Conservation (phyloP, 1,140 invertebrate genomes). For the roundworm (Caenorhabditis elegans) region WBcel235 BX284603.4:3873001-3873500, state of each 20-base stretch:
- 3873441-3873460: conserved; percentile 6
- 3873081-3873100: background rate
- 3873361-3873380: background rate
- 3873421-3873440: background rate
- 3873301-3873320: too few relatives aligned
- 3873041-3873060: background rate
- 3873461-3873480: background rate
- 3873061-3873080: background rate
- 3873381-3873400: background rate
- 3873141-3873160: background rate
- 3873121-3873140: background rate
- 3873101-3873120: background rate
- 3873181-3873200: background rate
- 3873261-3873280: background rate
- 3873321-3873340: too few relatives aligned
- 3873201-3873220: background rate
- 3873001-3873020: conserved; percentile 38
- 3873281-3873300: background rate
- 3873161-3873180: background rate
- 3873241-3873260: background rate
- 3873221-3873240: background rate
- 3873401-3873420: background rate
- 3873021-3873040: conserved; percentile 27
- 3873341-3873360: background rate
- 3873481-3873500: background rate